phyloP scores from a whole-genome alignment of 1,140 invertebrate species.

The Brachionus sp. region DNA sequence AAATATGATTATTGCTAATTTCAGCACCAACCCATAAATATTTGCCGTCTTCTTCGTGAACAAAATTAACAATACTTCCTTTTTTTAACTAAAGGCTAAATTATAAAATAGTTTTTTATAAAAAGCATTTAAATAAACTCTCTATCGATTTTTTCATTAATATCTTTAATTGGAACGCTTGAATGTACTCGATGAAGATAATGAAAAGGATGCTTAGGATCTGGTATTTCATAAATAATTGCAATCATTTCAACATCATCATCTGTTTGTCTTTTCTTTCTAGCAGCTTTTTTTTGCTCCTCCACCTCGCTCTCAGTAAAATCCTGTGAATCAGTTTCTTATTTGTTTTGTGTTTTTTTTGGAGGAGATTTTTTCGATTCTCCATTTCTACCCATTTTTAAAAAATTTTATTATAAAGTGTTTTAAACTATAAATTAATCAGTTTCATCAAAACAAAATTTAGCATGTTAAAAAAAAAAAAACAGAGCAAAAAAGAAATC shows the following conservation, averaged over 20 bases:
- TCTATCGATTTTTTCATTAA: neutral
- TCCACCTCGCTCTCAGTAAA: neutral
- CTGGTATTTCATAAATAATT: neutral
- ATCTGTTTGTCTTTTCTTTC: neutral
- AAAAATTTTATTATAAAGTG: neutral
- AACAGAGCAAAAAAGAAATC: neutral
- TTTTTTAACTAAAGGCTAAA: neutral
- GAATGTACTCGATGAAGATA: neutral
- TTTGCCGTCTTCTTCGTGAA: neutral
- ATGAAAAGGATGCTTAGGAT: neutral
- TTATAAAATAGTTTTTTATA: neutral
- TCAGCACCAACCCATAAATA: neutral
- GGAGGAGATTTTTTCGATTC: neutral
- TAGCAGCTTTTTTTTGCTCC: neutral
- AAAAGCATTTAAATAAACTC: neutral
- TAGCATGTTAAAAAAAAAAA: neutral
- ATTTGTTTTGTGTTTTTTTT: neutral
- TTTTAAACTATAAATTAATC: neutral
- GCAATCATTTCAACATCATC: neutral
- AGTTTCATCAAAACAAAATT: neutral
- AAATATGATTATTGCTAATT: neutral
- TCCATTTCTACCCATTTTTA: neutral
- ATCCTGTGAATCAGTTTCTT: neutral
- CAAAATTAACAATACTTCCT: neutral
- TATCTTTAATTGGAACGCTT: neutral